These are phyloP conservation scores for Pungitius pungitius DNA, from an alignment of 2,113 vertebrate species.

Conservation along the genomic window DNA sequence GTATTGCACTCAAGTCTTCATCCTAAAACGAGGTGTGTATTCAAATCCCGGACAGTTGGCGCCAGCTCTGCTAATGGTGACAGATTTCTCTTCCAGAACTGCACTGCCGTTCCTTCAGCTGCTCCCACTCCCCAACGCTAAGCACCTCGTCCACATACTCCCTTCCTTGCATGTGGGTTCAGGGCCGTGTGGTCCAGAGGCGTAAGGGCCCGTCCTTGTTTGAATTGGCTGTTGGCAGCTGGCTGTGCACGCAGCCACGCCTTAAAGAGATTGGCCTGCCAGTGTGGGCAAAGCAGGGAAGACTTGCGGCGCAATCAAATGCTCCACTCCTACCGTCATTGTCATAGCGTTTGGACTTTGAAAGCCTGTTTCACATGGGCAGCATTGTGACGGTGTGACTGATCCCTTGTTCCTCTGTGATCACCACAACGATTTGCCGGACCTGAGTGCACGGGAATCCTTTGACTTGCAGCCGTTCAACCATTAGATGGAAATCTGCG, in stretches of 20 bases:
- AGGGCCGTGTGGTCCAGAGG: background rate
- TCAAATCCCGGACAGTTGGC: conserved; percentile 1
- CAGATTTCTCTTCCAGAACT: background rate
- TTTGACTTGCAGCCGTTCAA: background rate
- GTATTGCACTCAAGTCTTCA: background rate
- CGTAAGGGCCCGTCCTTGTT: conserved; percentile 11
- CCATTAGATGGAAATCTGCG: too few relatives aligned
- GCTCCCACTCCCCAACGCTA: background rate
- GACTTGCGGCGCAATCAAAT: background rate
- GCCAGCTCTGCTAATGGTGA: conserved; percentile 9
- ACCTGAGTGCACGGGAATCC: background rate
- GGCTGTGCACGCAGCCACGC: background rate
- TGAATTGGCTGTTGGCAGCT: conserved; percentile 8
- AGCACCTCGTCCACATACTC: background rate
- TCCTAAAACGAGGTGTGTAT: conserved; percentile 1
- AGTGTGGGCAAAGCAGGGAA: background rate
- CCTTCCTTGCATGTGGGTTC: background rate
- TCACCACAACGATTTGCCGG: background rate
- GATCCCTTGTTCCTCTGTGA: background rate
- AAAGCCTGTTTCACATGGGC: too few relatives aligned
- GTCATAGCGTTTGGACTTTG: too few relatives aligned
- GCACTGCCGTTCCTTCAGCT: background rate
- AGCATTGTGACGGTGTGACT: background rate
- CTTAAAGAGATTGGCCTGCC: background rate
- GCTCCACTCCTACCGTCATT: too few relatives aligned